Percentiles rank a stretch among this genome's conserved stretches.
Conservation (phyloP, 2,113 vertebrate genomes). For the Clarias magur region DNA sequence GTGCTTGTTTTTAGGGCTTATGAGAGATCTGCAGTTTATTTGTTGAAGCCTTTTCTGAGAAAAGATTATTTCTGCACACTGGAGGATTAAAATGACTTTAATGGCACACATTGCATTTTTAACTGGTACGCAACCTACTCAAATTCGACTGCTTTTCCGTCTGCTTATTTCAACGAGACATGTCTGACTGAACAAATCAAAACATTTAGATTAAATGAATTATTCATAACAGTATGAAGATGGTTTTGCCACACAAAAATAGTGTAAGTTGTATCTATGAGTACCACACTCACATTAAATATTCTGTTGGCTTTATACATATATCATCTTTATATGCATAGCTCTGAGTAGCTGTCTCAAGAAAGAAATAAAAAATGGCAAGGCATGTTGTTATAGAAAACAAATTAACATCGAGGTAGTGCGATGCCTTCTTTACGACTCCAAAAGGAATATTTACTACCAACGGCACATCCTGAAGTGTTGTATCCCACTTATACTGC, state of each 20-base stretch:
- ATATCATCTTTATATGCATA: not conserved
- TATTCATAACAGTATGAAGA: not conserved
- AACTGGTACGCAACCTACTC: not conserved
- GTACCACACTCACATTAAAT: not conserved
- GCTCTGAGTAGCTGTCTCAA: not conserved
- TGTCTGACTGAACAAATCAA: slow-evolving; percentile 5
- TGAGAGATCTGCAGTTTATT: not conserved
- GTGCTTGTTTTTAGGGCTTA: slow-evolving; percentile 8
- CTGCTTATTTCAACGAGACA: not conserved
- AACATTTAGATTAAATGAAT: not conserved
- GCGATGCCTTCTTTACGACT: not conserved
- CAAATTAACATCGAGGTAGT: not conserved
- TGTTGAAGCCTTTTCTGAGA: not conserved
- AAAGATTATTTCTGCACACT: not conserved
- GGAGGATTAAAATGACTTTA: slow-evolving; percentile 19
- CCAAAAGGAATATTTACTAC: not conserved
- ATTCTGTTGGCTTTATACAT: not conserved
- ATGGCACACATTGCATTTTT: not conserved
- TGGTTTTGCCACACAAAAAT: not conserved
- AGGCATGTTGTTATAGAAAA: not conserved
- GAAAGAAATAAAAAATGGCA: not conserved
- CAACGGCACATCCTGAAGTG: not conserved
- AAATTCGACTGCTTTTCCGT: not conserved
- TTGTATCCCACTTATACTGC: not conserved
- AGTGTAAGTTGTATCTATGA: not conserved